phyloP scores from a whole-genome alignment of 2,113 vertebrate species.

The Vulpes lagopus region DNA sequence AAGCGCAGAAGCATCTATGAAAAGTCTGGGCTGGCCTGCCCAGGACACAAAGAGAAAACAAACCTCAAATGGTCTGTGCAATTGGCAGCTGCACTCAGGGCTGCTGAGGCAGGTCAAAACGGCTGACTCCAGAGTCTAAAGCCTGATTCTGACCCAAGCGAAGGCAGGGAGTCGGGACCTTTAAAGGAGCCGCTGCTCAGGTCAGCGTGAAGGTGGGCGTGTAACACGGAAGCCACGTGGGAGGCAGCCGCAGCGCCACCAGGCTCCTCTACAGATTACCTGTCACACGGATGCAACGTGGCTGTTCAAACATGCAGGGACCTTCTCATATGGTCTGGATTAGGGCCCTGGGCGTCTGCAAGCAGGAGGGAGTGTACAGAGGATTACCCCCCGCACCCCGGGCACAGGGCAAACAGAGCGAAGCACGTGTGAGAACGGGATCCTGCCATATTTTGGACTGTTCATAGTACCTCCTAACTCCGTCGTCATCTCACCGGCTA shows the following conservation, averaged over 20 bases:
- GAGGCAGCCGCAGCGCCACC: neutral
- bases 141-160: neutral
- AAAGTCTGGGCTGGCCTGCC: neutral
- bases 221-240: rapidly evolving
- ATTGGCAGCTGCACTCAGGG: rapidly evolving
- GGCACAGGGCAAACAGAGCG: rapidly evolving
- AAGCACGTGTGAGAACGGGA: rapidly evolving
- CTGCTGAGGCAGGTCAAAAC: neutral
- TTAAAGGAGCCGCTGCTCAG: neutral
- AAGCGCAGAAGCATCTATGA: neutral
- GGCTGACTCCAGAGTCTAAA: neutral
- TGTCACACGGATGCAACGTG: neutral
- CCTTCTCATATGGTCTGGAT: too few relatives aligned
- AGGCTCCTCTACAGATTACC: neutral
- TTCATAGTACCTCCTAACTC: neutral
- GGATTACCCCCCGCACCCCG: rapidly evolving
- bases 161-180: neutral
- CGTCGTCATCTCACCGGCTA: neutral
- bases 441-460: neutral
- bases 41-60: neutral
- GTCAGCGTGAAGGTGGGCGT: neutral
- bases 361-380: neutral
- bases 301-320: neutral
- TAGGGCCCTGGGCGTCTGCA: neutral
- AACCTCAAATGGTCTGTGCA: neutral